A percentile compares a stretch with the other conserved stretches of the same genome.
phyloP scores from a whole-genome alignment of 2,113 vertebrate species.

The Cephalopterus ornatus region DNA sequence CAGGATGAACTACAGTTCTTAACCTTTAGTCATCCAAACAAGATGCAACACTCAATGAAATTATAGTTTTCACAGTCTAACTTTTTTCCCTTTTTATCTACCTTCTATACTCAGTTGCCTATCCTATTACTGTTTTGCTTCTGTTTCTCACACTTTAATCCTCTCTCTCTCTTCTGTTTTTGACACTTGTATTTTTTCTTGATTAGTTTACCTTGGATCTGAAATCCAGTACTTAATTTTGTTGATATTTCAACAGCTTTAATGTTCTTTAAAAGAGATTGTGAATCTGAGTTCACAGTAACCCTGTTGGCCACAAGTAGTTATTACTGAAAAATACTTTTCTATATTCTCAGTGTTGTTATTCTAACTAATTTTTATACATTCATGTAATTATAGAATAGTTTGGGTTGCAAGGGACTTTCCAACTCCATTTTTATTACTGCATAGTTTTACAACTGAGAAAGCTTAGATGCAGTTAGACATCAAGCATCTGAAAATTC shows the following conservation, averaged over 20 bases:
- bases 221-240: neutral
- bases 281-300: neutral
- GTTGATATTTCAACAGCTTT: neutral
- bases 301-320: neutral
- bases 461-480: neutral
- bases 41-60: neutral
- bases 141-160: neutral
- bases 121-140: neutral
- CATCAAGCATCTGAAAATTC: neutral
- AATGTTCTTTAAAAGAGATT: neutral
- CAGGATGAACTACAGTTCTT: neutral
- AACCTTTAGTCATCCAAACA: neutral
- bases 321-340: neutral
- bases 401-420: neutral
- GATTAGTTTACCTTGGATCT: neutral
- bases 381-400: neutral
- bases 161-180: neutral
- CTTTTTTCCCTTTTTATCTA: neutral
- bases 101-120: neutral
- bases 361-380: neutral
- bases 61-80: neutral
- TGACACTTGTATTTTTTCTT: accelerated
- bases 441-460: neutral
- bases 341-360: neutral
- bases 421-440: neutral